Conservation (phyloP, 2,113 vertebrate genomes). For the Trachemys scripta region DNA sequence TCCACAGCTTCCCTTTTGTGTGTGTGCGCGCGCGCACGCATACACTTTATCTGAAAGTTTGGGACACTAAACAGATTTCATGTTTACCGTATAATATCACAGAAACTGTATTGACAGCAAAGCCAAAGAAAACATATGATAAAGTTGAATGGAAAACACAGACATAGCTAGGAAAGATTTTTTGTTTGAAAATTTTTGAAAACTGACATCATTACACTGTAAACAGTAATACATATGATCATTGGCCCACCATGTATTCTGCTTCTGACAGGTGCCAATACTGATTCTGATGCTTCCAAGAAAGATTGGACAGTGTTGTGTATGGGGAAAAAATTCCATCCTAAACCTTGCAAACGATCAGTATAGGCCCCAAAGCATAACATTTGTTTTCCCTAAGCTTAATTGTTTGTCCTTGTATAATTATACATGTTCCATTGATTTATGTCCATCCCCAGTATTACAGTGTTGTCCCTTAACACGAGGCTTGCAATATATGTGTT, state of each 20-base stretch:
- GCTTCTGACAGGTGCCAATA: not conserved
- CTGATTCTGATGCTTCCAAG: not conserved
- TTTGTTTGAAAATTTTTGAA: not conserved
- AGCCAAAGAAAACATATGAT: not conserved
- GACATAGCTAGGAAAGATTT: not conserved
- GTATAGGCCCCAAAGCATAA: not conserved
- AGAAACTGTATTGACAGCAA: not conserved
- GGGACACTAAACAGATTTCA: not conserved
- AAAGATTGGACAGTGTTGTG: not conserved
- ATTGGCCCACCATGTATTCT: rapidly evolving
- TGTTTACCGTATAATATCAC: not conserved
- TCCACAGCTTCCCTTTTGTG: no score
- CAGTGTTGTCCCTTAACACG: no score
- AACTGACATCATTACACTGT: not conserved
- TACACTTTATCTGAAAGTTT: not conserved
- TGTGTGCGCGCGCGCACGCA: no score
- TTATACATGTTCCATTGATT: not conserved
- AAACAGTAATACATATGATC: not conserved
- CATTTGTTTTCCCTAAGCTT: not conserved
- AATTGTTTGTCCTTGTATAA: not conserved
- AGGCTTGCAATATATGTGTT: not conserved
- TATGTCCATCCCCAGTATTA: not conserved
- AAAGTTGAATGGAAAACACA: not conserved
- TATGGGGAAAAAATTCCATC: not conserved
- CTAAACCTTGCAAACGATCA: not conserved